Evolutionary conservation across 2,113 vertebrate species (phyloP).

Genomic region (Falcunculus frontatus): DNA sequence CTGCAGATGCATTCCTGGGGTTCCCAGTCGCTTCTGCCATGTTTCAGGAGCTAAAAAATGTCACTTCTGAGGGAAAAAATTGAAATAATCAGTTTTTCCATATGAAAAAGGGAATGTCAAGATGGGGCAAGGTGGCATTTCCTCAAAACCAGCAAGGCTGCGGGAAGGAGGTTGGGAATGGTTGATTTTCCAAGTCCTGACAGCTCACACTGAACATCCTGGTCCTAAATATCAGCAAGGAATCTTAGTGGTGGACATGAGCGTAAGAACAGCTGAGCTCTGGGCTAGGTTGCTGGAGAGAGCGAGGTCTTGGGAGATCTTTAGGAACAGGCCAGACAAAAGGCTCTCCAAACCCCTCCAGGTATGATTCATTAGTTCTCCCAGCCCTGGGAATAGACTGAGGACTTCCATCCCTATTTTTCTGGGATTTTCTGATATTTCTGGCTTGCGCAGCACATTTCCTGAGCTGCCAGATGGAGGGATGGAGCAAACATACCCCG

Average conservation of each 20-base stretch:
- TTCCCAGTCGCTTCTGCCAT: background rate
- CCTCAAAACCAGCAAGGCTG: background rate
- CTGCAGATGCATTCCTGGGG: background rate
- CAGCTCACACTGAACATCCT: background rate
- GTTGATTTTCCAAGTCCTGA: background rate
- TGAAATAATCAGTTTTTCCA: background rate
- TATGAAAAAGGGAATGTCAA: background rate
- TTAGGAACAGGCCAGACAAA: background rate
- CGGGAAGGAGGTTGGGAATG: background rate
- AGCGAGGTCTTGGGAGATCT: background rate
- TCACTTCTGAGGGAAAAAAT: background rate
- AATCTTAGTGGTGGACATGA: background rate
- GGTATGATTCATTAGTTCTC: constrained; percentile 25
- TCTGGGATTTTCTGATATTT: background rate
- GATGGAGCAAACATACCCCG: background rate
- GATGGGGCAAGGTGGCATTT: background rate
- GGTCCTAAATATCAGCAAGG: background rate
- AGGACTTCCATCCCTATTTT: background rate
- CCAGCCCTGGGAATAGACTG: background rate
- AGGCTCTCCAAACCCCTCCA: background rate
- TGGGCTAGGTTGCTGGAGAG: background rate
- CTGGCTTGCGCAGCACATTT: background rate
- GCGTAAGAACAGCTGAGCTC: background rate
- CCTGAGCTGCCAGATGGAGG: constrained; percentile 21
- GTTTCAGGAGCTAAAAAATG: background rate